A percentile compares a stretch with the other conserved stretches of the same genome.
phyloP scores from a whole-genome alignment of 2,888 invertebrate species.

The Drosophila mimica region DNA sequence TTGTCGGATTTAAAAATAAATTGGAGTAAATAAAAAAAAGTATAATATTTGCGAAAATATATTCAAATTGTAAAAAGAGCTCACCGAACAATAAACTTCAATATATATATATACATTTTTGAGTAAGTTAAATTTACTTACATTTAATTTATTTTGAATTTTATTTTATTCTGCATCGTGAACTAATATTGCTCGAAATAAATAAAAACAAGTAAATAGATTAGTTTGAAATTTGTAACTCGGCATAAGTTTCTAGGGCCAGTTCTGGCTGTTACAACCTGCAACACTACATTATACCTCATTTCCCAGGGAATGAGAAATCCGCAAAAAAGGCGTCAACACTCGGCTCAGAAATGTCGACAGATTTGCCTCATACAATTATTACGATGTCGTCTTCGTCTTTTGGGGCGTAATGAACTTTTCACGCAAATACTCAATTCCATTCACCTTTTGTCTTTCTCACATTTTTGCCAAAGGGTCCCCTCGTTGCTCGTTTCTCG shows the following conservation, averaged over 20 bases:
- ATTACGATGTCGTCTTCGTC: conserved; percentile 40
- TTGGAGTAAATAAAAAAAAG: neutral
- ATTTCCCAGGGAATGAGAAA: conserved; percentile 7
- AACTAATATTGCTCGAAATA: neutral
- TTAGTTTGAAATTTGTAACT: no score
- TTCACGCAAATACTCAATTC: conserved; percentile 44
- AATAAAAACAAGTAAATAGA: neutral
- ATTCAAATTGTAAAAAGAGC: neutral
- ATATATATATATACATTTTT: neutral
- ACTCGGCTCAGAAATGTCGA: conserved; percentile 58
- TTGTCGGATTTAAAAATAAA: neutral
- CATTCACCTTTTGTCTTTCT: conserved; percentile 43
- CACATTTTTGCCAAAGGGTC: conserved; percentile 23
- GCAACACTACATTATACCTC: neutral
- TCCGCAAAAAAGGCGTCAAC: conserved; percentile 70
- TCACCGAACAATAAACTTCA: neutral
- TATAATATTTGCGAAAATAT: neutral
- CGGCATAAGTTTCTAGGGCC: neutral
- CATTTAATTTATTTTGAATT: neutral
- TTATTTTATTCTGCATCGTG: neutral
- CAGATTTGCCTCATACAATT: conserved; percentile 60
- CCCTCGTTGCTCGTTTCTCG: neutral
- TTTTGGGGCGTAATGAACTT: conserved; percentile 75
- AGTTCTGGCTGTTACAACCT: neutral
- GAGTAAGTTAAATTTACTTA: neutral